These are phyloP conservation scores for Crotalus horridus DNA, from an alignment of 2,113 vertebrate genomes.

Conservation along the genomic window DNA sequence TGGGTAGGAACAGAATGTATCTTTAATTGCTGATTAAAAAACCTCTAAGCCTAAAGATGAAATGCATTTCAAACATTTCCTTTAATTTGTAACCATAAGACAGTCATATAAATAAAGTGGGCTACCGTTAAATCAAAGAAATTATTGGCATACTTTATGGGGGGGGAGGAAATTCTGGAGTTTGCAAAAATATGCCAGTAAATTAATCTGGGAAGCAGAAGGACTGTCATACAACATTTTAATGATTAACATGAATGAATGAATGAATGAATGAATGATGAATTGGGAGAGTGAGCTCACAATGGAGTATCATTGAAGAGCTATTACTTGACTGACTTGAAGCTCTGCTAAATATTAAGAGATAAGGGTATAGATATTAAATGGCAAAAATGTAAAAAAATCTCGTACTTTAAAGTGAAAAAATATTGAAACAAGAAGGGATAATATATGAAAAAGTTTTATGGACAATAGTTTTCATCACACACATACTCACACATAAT, in stretches of 20 bases:
- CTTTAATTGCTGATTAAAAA: not conserved
- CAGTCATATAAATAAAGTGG: not conserved
- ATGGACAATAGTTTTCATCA: not conserved
- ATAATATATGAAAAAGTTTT: not conserved
- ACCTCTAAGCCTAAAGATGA: not conserved
- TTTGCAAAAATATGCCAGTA: not conserved
- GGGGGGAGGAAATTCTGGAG: too few relatives aligned
- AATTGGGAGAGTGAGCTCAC: not conserved
- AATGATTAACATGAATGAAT: too few relatives aligned
- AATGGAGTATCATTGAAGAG: not conserved
- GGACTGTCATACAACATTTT: too few relatives aligned
- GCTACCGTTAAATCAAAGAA: not conserved
- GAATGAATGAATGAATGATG: not conserved
- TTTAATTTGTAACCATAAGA: not conserved
- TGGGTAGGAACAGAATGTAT: not conserved
- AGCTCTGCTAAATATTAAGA: not conserved
- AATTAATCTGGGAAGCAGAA: not conserved
- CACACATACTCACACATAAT: not conserved
- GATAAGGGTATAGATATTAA: not conserved
- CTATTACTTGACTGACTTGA: not conserved
- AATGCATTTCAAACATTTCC: not conserved
- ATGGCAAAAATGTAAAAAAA: not conserved
- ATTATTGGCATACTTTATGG: not conserved
- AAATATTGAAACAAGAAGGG: not conserved
- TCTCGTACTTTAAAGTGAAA: not conserved